Conservation (phyloP, 2,888 invertebrate species). For the Odontothrips loti region DNA sequence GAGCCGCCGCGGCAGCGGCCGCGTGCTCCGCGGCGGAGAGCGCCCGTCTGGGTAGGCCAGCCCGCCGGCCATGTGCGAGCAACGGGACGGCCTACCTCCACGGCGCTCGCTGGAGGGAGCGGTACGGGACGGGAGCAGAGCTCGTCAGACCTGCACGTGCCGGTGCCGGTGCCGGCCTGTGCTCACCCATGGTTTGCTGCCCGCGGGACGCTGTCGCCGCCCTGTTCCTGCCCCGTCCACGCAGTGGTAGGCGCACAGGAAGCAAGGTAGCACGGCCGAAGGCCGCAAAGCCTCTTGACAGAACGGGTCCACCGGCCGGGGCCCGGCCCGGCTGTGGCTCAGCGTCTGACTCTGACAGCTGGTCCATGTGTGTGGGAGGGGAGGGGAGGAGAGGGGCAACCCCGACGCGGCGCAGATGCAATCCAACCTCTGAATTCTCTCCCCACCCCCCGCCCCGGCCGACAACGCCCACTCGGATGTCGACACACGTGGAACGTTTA, state of each 20-base stretch:
- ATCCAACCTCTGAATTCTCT: background rate
- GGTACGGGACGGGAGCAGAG: no score
- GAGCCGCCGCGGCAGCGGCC: background rate
- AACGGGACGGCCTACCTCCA: background rate
- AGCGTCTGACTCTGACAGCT: background rate
- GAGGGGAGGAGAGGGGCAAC: background rate
- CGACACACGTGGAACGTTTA: slow-evolving; percentile 21
- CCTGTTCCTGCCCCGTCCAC: no score
- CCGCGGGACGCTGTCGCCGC: no score
- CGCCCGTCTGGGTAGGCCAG: background rate
- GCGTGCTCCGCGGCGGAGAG: background rate
- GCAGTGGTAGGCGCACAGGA: no score
- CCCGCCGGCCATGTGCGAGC: background rate
- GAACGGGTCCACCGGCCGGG: no score
- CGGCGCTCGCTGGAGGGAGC: background rate
- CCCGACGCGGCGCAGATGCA: background rate
- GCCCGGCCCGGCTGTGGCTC: no score
- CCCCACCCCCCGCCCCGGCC: no score
- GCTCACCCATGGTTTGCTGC: no score
- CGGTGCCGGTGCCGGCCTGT: no score
- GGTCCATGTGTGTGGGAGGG: background rate
- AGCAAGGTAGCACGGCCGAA: no score
- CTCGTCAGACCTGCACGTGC: no score
- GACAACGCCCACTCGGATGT: background rate
- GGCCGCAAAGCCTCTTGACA: no score